A percentile compares a stretch with the other conserved stretches of the same genome.
Conservation (phyloP, 2,113 vertebrate genomes). For the Eolophus roseicapilla region DNA sequence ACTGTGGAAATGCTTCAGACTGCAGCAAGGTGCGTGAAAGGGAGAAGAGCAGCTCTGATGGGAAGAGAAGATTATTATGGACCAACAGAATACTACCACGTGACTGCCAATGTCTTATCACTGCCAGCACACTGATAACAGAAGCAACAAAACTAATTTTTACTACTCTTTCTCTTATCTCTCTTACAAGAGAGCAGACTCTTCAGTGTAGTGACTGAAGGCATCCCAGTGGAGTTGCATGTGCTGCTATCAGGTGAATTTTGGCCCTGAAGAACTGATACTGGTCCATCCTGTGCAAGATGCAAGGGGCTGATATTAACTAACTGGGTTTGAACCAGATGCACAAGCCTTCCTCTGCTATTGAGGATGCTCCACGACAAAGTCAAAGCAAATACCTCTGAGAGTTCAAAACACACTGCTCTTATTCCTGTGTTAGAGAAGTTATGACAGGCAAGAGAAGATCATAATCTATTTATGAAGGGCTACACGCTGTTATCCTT, state of each 20-base stretch:
- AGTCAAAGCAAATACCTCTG: constrained; percentile 5
- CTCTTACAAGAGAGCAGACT: constrained; percentile 1
- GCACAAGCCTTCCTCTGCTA: neutral
- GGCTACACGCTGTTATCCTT: neutral
- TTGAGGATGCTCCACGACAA: neutral
- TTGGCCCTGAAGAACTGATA: constrained; percentile 9
- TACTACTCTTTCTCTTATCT: constrained; percentile 20
- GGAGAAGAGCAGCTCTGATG: neutral
- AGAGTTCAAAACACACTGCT: neutral
- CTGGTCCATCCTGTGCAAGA: neutral
- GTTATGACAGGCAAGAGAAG: neutral
- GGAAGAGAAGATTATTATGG: neutral
- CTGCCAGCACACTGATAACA: neutral
- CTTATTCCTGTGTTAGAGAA: neutral
- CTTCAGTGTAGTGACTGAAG: neutral
- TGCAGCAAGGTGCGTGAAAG: neutral
- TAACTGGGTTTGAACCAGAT: neutral
- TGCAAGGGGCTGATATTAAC: neutral
- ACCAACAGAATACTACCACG: neutral
- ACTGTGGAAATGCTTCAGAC: neutral
- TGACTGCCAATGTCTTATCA: neutral
- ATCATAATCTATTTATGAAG: neutral
- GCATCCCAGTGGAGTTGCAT: neutral
- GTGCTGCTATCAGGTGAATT: neutral
- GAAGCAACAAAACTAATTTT: neutral